Percentiles rank a stretch among this genome's conserved stretches.
phyloP scores from a whole-genome alignment of 2,113 vertebrate genomes.

The Cettia cetti region DNA sequence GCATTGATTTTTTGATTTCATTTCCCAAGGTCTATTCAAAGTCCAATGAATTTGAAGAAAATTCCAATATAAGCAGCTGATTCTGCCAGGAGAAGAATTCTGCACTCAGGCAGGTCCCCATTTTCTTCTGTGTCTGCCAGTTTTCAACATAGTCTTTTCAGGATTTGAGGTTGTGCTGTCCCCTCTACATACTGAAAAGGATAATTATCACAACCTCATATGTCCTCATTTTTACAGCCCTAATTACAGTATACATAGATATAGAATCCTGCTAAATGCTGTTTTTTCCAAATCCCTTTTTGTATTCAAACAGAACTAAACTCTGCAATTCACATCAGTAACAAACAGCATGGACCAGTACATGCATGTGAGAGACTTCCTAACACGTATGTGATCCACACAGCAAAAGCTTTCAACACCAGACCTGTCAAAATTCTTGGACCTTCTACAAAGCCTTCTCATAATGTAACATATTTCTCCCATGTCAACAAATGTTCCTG shows the following conservation, averaged over 20 bases:
- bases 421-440: background rate
- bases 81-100: background rate
- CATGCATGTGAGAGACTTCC: background rate
- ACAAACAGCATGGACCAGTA: background rate
- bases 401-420: background rate
- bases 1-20: background rate
- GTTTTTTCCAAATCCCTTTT: background rate
- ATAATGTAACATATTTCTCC: background rate
- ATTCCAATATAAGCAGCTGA: background rate
- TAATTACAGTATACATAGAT: background rate
- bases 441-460: background rate
- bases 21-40: background rate
- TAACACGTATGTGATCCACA: background rate
- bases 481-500: background rate
- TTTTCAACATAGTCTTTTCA: background rate
- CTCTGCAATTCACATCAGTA: background rate
- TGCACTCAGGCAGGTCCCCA: background rate
- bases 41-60: background rate
- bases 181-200: background rate
- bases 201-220: background rate
- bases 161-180: background rate
- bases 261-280: background rate
- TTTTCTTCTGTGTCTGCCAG: background rate
- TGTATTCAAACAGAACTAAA: background rate
- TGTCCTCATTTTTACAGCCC: background rate